Base-by-base conservation (phyloP, 2,113 vertebrate genomes). In the Nerophis lumbriciformis region DNA sequence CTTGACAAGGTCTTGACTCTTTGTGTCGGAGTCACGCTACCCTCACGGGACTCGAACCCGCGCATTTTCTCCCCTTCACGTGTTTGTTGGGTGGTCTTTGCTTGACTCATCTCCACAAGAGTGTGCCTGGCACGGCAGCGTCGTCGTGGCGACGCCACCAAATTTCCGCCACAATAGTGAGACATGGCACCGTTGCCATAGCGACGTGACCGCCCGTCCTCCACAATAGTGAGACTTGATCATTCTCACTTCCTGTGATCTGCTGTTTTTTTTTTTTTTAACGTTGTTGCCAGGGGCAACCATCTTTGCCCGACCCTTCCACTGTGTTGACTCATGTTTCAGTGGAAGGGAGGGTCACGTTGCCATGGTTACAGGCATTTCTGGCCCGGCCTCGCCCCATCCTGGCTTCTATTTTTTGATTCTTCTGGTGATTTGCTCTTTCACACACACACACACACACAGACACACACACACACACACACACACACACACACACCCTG, bases 241-340 rank as follows among this genome's bases (percentile, higher is more conserved):
- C 28, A 28, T 28, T 28, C 28, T 28, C 28, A 28, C 28, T 28
- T 28, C 28, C 28, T 28, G 28, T 28, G 28, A 28, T 28, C 28
- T 28, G 28, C 28, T 1, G 8, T 80, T 74, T 79, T 76, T 53
- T 69, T 15, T 35, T 21, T 37, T 13, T 53, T 54, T 4, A 15
- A 37, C 8, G 37, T 4, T 58, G 84, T 85, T 83, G 77, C 73
- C 73, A 61, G 50, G 54, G 60, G 71, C 70, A 15, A 14, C 53
- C n/a, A 77, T 53, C 72, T 66, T 71, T 71, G 71, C 69, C 77
- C 76, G 48, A 71, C 59, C 59, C 59, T 42, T 6, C 14, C 4
- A 14, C 59, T 59, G 35, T 48, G 62, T 62, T 75, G 63, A 63
- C 75, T 68, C 77, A 75, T 68, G 66, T 82, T 77, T 83, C 66